Conservation (phyloP, 2,888 invertebrate genomes). For the Rhamphomyia laevipes region DNA sequence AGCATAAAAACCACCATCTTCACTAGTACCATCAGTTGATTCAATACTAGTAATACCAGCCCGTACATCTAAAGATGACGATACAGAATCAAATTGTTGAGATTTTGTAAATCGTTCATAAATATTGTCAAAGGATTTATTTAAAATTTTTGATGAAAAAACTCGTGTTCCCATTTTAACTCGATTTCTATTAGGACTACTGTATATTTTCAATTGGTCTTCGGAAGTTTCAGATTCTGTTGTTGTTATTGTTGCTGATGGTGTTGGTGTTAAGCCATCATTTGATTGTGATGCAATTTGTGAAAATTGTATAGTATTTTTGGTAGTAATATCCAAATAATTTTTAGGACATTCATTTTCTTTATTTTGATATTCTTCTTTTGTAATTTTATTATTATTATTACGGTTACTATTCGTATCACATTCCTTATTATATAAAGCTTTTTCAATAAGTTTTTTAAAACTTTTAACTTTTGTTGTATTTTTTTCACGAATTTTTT, state of each 20-base stretch:
- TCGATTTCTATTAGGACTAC: slow-evolving; percentile 46
- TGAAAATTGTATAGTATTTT: too few species aligned
- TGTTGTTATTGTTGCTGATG: not conserved
- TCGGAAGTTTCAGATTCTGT: not conserved
- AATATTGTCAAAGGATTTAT: slow-evolving; percentile 19
- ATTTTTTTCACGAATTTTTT: not conserved
- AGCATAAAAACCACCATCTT: not conserved
- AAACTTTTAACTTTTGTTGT: not conserved
- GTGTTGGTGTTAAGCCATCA: not conserved
- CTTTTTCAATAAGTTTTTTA: not conserved
- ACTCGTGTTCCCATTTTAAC: slow-evolving; percentile 67
- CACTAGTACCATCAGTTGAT: not conserved
- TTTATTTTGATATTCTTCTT: slow-evolving; percentile 50
- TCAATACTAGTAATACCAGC: too few species aligned
- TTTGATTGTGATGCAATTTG: not conserved
- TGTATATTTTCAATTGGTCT: not conserved
- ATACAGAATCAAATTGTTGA: too few species aligned
- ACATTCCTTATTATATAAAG: slow-evolving; percentile 11
- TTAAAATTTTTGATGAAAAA: slow-evolving; percentile 31
- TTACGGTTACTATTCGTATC: slow-evolving; percentile 10
- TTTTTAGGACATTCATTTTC: slow-evolving; percentile 52
- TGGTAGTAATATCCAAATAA: slow-evolving; percentile 1
- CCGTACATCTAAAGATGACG: too few species aligned
- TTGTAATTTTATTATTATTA: slow-evolving; percentile 10
- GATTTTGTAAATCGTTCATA: slow-evolving; percentile 9